These are phyloP conservation scores for Carduelis carduelis DNA, from an alignment of 2,797 vertebrate genomes.

Conservation along the genomic window DNA sequence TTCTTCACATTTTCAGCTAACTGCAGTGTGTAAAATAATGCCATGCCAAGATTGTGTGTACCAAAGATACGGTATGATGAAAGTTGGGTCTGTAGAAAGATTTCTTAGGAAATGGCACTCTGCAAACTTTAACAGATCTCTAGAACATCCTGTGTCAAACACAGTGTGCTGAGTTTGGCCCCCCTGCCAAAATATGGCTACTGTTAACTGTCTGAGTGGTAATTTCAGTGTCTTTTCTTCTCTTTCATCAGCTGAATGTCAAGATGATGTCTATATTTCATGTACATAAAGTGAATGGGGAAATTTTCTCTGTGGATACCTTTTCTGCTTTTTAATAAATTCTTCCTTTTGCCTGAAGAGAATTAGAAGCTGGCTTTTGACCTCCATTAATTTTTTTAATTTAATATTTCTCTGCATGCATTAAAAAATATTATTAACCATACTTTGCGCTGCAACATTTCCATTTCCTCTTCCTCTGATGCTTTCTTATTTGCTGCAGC, in stretches of 20 bases:
- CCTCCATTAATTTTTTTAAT: conserved; percentile 69
- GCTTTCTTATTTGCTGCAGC: conserved; percentile 8
- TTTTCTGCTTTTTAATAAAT: conserved; percentile 56
- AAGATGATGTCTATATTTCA: conserved; percentile 65
- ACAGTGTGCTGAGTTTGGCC: neutral
- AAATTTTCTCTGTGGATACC: conserved; percentile 21
- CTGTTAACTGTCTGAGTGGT: neutral
- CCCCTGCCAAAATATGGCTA: neutral
- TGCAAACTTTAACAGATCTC: conserved; percentile 3
- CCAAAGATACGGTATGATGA: neutral
- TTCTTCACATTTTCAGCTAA: conserved; percentile 19
- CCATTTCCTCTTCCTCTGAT: conserved; percentile 8
- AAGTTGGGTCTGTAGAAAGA: neutral
- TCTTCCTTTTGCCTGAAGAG: conserved; percentile 62
- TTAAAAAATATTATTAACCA: conserved; percentile 27
- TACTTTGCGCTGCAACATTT: conserved; percentile 7
- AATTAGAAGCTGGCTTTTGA: conserved; percentile 60
- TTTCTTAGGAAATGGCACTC: neutral
- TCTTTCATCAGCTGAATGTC: conserved; percentile 53
- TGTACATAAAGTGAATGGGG: neutral
- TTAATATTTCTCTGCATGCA: conserved; percentile 44
- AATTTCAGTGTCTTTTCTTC: conserved; percentile 45
- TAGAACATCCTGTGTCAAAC: conserved; percentile 8
- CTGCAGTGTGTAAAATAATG: conserved; percentile 1
- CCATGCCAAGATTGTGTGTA: neutral